Percentiles rank a stretch among this genome's conserved stretches.
Evolutionary conservation across 2,888 invertebrate species (phyloP).

Genomic region (Diarsia brunnea): DNA sequence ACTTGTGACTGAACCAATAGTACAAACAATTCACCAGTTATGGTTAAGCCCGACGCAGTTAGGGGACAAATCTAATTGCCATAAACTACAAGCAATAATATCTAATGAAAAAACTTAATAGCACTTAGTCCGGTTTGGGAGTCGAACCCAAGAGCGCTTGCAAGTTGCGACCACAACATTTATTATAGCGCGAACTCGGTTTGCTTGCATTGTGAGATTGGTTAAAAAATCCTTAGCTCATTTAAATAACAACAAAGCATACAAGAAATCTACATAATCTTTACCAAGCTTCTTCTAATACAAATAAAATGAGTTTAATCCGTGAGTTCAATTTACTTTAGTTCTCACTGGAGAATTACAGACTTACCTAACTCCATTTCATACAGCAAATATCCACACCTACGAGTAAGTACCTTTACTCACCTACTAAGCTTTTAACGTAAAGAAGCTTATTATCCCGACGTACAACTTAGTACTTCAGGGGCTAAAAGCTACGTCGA

Average conservation of each 20-base stretch:
- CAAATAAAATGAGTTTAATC: constrained; percentile 9
- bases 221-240: not conserved
- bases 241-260: not conserved
- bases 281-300: not conserved
- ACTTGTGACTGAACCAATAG: too few species aligned
- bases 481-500: constrained; percentile 39
- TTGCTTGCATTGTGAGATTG: not conserved
- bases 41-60: not conserved
- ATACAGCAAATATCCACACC: constrained; percentile 17
- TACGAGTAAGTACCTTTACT: constrained; percentile 39
- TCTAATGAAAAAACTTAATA: not conserved
- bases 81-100: not conserved
- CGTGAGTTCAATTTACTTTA: constrained; percentile 42
- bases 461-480: constrained; percentile 39
- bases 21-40: not conserved
- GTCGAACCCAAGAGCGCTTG: not conserved
- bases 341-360: constrained; percentile 40
- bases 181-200: not conserved
- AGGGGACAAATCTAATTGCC: not conserved
- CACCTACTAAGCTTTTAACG: constrained; percentile 39
- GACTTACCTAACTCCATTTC: constrained; percentile 43
- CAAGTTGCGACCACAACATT: not conserved
- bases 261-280: not conserved
- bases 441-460: constrained; percentile 45
- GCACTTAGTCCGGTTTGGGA: not conserved